Evolutionary conservation across 2,797 vertebrate genomes (phyloP).

Genomic region (Sparidentex hasta): DNA sequence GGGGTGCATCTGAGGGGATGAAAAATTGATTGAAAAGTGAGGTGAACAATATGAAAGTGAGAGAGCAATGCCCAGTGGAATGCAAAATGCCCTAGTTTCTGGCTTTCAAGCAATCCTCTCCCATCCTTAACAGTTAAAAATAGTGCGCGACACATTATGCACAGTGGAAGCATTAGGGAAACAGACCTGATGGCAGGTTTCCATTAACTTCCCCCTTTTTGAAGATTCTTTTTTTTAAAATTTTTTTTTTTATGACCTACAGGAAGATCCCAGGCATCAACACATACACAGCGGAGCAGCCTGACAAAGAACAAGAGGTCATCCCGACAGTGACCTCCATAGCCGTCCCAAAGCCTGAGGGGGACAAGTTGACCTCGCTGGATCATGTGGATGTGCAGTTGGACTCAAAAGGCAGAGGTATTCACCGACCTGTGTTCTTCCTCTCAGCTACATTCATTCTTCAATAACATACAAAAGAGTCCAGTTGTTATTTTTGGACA

Average conservation of each 20-base stretch:
- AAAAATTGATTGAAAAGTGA: constrained; percentile 84
- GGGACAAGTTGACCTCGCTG: constrained; percentile 73
- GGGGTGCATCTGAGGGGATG: constrained; percentile 77
- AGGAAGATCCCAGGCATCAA: constrained; percentile 83
- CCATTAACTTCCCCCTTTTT: constrained; percentile 54
- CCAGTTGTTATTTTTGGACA: background rate
- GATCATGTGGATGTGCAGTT: constrained; percentile 79
- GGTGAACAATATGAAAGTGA: constrained; percentile 82
- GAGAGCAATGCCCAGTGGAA: constrained; percentile 77
- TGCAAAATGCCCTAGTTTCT: constrained; percentile 74
- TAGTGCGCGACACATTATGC: constrained; percentile 77
- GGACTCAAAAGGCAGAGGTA: constrained; percentile 80
- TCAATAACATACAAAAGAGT: background rate
- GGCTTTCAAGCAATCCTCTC: constrained; percentile 71
- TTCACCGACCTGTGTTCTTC: constrained; percentile 2
- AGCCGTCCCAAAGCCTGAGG: constrained; percentile 75
- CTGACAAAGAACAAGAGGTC: constrained; percentile 85
- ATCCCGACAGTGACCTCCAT: constrained; percentile 82
- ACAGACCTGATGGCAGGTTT: constrained; percentile 71
- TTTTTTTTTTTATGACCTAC: constrained; percentile 37
- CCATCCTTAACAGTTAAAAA: constrained; percentile 76
- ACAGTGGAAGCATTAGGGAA: constrained; percentile 73
- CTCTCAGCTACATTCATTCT: constrained; percentile 13
- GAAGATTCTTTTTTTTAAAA: background rate
- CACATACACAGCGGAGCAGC: constrained; percentile 79